Conservation (phyloP, 2,113 vertebrate species). For the Nothocercus nigrocapillus region DNA sequence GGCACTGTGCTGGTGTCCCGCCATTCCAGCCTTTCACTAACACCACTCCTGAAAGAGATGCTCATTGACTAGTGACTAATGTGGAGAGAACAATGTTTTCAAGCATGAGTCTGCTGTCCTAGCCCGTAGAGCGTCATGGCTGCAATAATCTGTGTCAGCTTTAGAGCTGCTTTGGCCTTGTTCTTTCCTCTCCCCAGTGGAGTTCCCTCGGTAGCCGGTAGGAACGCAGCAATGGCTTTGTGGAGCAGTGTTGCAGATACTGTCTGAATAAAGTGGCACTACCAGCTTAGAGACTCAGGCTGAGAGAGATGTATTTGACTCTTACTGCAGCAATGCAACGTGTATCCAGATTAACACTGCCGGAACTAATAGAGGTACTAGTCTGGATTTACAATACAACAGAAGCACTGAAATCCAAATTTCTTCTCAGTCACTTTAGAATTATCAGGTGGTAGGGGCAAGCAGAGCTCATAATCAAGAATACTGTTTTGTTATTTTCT, state of each 20-base stretch:
- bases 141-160: background rate
- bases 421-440: background rate
- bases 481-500: background rate
- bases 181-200: background rate
- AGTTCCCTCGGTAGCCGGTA: background rate
- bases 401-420: background rate
- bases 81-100: no score
- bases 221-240: background rate
- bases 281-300: background rate
- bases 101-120: background rate
- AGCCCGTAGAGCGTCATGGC: background rate
- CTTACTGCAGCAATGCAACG: background rate
- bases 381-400: background rate
- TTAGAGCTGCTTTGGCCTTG: background rate
- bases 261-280: background rate
- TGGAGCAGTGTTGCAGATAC: background rate
- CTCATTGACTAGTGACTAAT: background rate
- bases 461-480: background rate
- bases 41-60: background rate
- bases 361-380: background rate
- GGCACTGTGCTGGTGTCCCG: rapidly evolving
- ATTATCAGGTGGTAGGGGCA: background rate
- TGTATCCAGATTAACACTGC: rapidly evolving
- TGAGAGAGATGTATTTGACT: background rate
- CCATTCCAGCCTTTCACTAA: background rate